Evolutionary conservation across 1,140 invertebrate species (phyloP), one percentile per base, ranked within the genome.

Genomic region (Macrobrachium nipponense): DNA sequence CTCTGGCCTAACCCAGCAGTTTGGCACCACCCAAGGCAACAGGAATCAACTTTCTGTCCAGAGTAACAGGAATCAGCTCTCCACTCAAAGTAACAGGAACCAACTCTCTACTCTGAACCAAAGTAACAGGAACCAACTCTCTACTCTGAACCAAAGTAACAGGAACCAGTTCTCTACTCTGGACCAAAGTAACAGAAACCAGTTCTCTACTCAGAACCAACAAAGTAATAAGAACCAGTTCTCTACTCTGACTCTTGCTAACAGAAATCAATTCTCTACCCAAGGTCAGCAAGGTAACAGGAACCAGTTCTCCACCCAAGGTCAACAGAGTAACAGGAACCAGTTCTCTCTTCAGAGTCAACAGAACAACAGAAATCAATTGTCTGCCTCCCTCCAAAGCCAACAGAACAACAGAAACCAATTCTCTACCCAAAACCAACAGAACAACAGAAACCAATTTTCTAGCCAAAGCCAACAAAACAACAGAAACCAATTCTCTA

Each of bases 361-460:
- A 27, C 68, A 70, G 20, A 15, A 6, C 12, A 23, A n/a, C 68
- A 70, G 68, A 23, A 27, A 70, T 12, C 68, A 70, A n/a, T 70
- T 20, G 11, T 70, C 68, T 23, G 12, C 20, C 68, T 51, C 51
- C 12, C 12, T 12, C 12, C 51, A 51, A 12, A 51, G 51, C 12
- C 68, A 70, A 70, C 8, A 5, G 20, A 36, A 23, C 20, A 27
- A 70, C 68, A 70, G 68, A 36, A 70, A 70, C 68, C 68, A 70
- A n/a, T 70, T 70, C 68, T 23, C 20, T 23, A n/a, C 18, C 64
- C 5, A 68, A 27, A 68, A 14, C 64, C 64, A 68, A 68, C 64
- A 68, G 64, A 27, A n/a, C 64, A 68, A 68, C 64, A 12, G 18
- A n/a, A 68, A 68, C 64, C 64, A 68, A 27, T 68, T 68, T n/a